A percentile compares a stretch with the other conserved stretches of the same genome.
phyloP scores from a whole-genome alignment of 2,797 vertebrate species.

The Buceros bicornis region DNA sequence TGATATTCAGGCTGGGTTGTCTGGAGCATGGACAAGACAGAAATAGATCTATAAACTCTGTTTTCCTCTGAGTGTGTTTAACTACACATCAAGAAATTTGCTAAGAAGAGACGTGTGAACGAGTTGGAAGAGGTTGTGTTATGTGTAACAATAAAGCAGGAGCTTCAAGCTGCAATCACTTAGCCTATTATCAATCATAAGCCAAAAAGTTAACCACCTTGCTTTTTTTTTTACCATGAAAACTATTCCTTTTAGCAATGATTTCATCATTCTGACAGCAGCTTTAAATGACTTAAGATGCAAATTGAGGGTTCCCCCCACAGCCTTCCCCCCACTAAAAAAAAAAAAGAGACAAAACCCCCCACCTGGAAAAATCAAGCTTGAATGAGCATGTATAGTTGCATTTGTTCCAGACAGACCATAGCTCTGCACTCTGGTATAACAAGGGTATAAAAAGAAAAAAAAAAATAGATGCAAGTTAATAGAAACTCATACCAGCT shows the following conservation, averaged over 20 bases:
- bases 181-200: not conserved
- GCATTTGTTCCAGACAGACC: not conserved
- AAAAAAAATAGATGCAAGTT: not conserved
- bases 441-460: not conserved
- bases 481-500: not conserved
- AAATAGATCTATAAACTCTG: not conserved
- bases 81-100: not conserved
- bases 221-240: not conserved
- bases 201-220: not conserved
- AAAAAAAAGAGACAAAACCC: too few species aligned
- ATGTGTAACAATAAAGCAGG: not conserved
- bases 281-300: not conserved
- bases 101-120: not conserved
- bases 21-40: not conserved
- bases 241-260: not conserved
- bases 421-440: not conserved
- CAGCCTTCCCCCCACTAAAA: not conserved
- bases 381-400: not conserved
- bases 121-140: not conserved
- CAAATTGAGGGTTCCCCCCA: rapidly evolving
- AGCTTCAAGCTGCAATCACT: not conserved
- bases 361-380: not conserved
- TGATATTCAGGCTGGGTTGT: not conserved
- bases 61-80: not conserved
- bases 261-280: not conserved